Evolutionary conservation across 2,113 vertebrate species (phyloP).

Genomic region (Centropus bengalensis): DNA sequence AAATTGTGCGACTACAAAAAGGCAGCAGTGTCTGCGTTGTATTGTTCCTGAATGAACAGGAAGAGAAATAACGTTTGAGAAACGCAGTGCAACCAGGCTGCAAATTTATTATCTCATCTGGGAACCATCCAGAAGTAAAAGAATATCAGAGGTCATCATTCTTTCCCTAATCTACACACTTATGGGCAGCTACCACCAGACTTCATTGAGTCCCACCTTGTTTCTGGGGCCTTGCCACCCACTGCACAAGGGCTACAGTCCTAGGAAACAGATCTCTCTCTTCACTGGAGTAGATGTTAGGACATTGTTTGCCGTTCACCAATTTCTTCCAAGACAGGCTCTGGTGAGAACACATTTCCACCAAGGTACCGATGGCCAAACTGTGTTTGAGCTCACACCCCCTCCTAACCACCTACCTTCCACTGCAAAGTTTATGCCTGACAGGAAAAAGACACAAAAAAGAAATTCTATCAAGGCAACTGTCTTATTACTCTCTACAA

Average conservation of each 20-base stretch:
- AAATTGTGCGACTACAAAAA: not conserved
- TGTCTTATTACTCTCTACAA: not conserved
- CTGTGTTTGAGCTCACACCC: not conserved
- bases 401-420: not conserved
- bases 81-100: not conserved
- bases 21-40: not conserved
- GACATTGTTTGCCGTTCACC: not conserved
- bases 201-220: not conserved
- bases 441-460: not conserved
- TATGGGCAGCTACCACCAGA: not conserved
- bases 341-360: not conserved
- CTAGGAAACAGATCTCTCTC: not conserved
- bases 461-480: not conserved
- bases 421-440: not conserved
- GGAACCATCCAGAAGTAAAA: not conserved
- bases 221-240: not conserved
- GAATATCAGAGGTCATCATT: not conserved
- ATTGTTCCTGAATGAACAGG: not conserved
- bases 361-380: not conserved
- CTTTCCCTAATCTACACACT: not conserved
- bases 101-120: not conserved
- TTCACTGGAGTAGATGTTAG: not conserved
- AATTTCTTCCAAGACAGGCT: not conserved
- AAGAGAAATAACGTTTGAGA: not conserved
- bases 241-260: not conserved